Conservation (phyloP, 2,797 vertebrate species). For the Rhinoraja longicauda region DNA sequence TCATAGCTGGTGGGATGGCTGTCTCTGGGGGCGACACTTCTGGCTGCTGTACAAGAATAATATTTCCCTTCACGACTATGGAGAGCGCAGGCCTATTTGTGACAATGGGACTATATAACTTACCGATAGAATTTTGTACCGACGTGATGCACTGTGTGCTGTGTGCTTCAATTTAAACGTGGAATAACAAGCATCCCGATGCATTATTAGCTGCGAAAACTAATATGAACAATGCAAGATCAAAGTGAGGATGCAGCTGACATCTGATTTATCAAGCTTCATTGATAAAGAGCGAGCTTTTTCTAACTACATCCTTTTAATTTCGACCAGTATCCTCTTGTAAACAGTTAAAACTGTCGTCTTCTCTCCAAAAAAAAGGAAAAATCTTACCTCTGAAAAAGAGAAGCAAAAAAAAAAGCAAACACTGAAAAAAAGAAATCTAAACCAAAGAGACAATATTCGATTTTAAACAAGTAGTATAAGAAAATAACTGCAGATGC, state of each 20-base stretch:
- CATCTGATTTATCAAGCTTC: constrained; percentile 90
- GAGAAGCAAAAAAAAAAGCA: too few species aligned
- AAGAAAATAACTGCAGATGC: too few species aligned
- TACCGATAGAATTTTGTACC: not conserved
- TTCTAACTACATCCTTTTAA: constrained; percentile 72
- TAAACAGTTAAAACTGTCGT: constrained; percentile 80
- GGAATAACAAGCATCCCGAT: constrained; percentile 68
- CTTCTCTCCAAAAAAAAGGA: constrained; percentile 75
- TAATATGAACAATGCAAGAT: constrained; percentile 64
- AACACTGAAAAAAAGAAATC: constrained; percentile 53
- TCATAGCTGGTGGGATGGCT: not conserved
- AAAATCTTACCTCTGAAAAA: too few species aligned
- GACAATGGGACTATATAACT: not conserved
- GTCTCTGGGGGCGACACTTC: not conserved
- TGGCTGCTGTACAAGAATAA: not conserved
- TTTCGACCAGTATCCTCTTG: constrained; percentile 76
- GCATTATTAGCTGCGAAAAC: constrained; percentile 65
- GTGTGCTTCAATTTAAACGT: constrained; percentile 70
- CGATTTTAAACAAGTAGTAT: too few species aligned
- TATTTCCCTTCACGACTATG: not conserved
- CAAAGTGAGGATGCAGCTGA: constrained; percentile 77
- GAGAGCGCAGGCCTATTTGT: not conserved
- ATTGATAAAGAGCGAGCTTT: constrained; percentile 78
- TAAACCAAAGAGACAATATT: constrained; percentile 49
- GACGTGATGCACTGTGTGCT: constrained; percentile 50